These are phyloP conservation scores for Galaxea fascicularis DNA, from an alignment of 92 coral and sea anemone species.

Conservation along the genomic window DNA sequence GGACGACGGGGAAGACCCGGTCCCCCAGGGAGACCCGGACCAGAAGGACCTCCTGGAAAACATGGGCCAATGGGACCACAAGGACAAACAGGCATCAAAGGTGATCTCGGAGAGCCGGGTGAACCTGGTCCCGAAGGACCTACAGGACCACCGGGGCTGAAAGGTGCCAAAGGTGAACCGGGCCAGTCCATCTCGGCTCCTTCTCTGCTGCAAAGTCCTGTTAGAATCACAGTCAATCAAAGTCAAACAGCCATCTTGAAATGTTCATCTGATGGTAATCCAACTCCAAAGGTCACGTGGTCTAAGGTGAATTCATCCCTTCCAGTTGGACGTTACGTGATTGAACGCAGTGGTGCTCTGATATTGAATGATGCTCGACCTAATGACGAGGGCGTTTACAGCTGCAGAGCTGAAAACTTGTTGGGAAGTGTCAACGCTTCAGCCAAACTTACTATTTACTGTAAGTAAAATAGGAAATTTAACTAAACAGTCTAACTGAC, in stretches of 20 bases:
- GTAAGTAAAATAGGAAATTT: not conserved
- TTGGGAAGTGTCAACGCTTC: constrained; percentile 5
- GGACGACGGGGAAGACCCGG: constrained; percentile 71
- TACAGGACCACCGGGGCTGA: constrained; percentile 46
- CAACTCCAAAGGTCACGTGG: constrained; percentile 69
- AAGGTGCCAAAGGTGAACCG: constrained; percentile 53
- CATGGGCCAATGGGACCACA: constrained; percentile 64
- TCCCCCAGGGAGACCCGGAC: constrained; percentile 55
- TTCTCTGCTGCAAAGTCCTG: constrained; percentile 50
- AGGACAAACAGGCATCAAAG: constrained; percentile 43
- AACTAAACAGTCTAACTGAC: too few relatives aligned
- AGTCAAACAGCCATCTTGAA: constrained; percentile 52
- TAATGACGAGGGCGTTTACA: constrained; percentile 52
- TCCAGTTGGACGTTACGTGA: constrained; percentile 48
- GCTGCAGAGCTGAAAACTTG: constrained; percentile 23
- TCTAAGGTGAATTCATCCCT: constrained; percentile 48
- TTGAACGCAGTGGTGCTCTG: constrained; percentile 48
- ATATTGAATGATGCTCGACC: constrained; percentile 44
- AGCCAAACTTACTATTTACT: not conserved
- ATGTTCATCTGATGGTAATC: constrained; percentile 68
- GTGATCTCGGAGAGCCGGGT: constrained; percentile 48
- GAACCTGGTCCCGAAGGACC: constrained; percentile 50
- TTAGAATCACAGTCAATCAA: constrained; percentile 48
- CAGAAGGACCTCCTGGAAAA: constrained; percentile 60
- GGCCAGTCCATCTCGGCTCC: constrained; percentile 68